Evolutionary conservation across 1,140 invertebrate species (phyloP).

Genomic region (Drosophila pseudoobscura): DNA sequence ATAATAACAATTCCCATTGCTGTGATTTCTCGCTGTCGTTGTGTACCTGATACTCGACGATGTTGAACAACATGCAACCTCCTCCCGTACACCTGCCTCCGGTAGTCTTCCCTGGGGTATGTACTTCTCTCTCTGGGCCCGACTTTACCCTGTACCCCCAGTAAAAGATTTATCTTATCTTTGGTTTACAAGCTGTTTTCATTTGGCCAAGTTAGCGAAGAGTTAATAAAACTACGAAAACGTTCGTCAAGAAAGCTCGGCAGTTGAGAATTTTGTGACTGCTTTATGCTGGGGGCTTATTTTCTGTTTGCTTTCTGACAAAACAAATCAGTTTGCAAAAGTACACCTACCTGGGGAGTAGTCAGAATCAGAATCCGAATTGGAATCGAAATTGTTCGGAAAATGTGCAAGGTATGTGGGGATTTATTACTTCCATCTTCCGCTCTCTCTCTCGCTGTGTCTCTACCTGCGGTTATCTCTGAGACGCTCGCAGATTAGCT

Average conservation of each 20-base stretch:
- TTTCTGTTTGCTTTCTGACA: too few species aligned
- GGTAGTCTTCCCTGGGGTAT: too few species aligned
- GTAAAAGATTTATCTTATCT: constrained; percentile 56
- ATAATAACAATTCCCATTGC: constrained; percentile 21
- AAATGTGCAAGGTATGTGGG: constrained; percentile 30
- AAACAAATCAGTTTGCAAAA: constrained; percentile 30
- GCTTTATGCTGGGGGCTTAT: not conserved
- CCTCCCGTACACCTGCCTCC: not conserved
- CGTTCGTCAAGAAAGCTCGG: not conserved
- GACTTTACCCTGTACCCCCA: constrained; percentile 12
- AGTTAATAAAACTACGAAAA: not conserved
- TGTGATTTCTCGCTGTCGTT: constrained; percentile 14
- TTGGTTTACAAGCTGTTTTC: constrained; percentile 26
- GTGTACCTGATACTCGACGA: too few species aligned
- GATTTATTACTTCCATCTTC: not conserved
- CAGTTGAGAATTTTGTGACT: constrained; percentile 21
- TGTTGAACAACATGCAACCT: too few species aligned
- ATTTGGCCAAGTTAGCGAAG: constrained; percentile 3
- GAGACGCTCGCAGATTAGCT: constrained; percentile 8
- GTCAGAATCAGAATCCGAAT: not conserved
- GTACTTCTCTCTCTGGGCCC: too few species aligned
- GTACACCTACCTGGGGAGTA: not conserved
- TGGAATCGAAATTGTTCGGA: not conserved
- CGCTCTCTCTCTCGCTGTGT: not conserved
- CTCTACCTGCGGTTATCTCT: not conserved